phyloP scores from a whole-genome alignment of 2,888 invertebrate genomes.

The Zelleria hepariella region DNA sequence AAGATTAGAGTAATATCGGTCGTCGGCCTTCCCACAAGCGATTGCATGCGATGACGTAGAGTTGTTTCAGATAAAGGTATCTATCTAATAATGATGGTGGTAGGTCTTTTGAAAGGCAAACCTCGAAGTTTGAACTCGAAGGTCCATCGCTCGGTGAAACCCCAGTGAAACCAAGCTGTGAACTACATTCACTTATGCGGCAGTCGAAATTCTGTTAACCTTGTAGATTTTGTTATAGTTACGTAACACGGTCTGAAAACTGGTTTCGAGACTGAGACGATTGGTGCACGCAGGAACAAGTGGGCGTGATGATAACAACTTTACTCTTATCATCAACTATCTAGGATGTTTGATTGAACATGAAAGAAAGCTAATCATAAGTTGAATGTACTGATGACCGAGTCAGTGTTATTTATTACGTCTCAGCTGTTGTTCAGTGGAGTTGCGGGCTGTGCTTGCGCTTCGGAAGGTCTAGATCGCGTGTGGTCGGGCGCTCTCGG shows the following conservation, averaged over 20 bases:
- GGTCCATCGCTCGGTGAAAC: conserved; percentile 21
- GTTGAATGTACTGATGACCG: conserved; percentile 73
- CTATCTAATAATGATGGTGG: too few relatives aligned
- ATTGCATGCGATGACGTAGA: background rate
- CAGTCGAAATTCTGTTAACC: too few relatives aligned
- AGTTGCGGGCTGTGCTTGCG: conserved; percentile 64
- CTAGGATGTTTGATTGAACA: conserved; percentile 32
- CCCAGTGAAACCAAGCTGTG: background rate
- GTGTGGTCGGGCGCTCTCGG: conserved; percentile 46
- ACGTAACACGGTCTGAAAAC: too few relatives aligned
- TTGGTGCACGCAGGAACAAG: background rate
- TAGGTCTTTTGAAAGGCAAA: too few relatives aligned
- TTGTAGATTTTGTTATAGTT: too few relatives aligned
- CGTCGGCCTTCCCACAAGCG: background rate
- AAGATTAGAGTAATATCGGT: background rate
- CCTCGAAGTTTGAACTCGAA: too few relatives aligned
- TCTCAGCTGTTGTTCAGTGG: conserved; percentile 63
- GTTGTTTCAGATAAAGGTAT: too few relatives aligned
- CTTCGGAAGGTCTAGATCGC: conserved; percentile 70
- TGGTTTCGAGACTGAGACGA: background rate
- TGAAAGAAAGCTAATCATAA: conserved; percentile 67
- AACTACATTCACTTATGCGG: background rate
- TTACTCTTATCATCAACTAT: background rate
- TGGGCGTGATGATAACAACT: background rate
- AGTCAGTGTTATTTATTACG: conserved; percentile 68